Evolutionary conservation across 2,113 vertebrate genomes (phyloP).

Genomic region (Myotis brandtii): DNA sequence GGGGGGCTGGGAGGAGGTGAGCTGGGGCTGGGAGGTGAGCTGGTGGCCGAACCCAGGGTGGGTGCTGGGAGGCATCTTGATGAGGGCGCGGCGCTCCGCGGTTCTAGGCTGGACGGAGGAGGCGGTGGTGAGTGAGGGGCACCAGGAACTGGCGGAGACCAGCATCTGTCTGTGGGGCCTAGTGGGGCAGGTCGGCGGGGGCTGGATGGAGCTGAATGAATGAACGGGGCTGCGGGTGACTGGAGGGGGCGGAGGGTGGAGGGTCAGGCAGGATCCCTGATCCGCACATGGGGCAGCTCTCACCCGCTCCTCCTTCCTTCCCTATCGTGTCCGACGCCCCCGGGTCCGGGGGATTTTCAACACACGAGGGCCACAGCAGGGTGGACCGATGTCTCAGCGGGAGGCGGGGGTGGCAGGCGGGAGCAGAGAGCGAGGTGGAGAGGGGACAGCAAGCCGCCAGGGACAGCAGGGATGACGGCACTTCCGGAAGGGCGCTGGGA

Average conservation of each 20-base stretch:
- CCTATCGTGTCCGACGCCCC: neutral
- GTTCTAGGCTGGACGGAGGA: neutral
- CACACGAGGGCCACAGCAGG: neutral
- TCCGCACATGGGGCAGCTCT: neutral
- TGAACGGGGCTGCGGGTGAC: neutral
- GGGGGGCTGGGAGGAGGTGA: neutral
- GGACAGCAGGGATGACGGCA: neutral
- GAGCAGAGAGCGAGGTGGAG: neutral
- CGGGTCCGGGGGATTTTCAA: neutral
- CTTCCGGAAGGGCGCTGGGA: neutral
- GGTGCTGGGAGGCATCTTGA: neutral
- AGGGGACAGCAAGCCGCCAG: neutral
- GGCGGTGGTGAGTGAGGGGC: neutral
- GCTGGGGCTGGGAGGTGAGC: neutral
- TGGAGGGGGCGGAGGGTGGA: neutral
- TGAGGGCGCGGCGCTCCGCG: neutral
- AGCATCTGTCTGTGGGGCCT: neutral
- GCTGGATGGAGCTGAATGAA: neutral
- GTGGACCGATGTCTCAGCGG: neutral
- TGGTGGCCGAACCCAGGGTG: neutral
- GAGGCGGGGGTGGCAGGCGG: neutral
- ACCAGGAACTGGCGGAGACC: neutral
- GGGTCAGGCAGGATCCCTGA: neutral
- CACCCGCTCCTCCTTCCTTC: neutral
- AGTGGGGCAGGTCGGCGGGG: neutral